These are phyloP conservation scores for Parasteatoda lunata DNA, from an alignment of 2,888 invertebrate genomes.

Conservation along the genomic window DNA sequence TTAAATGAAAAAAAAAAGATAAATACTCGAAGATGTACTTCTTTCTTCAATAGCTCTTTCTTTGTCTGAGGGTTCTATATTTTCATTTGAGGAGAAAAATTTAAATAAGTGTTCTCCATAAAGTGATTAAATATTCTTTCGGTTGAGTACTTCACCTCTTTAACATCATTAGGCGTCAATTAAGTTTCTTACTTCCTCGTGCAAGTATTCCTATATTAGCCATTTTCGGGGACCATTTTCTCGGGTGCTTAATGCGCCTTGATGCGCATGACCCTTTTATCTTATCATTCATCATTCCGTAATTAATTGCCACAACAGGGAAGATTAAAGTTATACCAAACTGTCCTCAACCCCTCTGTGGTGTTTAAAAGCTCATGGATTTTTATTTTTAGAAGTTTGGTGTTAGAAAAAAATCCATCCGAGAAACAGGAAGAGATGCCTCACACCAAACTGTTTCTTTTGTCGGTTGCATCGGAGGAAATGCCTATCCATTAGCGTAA, in stretches of 20 bases:
- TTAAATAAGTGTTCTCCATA: background rate
- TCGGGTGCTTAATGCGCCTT: slow-evolving; percentile 18
- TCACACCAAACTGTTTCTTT: too few relatives aligned
- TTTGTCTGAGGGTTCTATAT: background rate
- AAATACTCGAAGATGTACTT: background rate
- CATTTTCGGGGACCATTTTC: slow-evolving; percentile 42
- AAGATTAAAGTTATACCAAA: background rate
- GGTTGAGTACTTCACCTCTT: slow-evolving; percentile 23
- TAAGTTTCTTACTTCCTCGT: slow-evolving; percentile 10
- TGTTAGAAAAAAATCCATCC: too few relatives aligned
- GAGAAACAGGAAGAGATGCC: too few relatives aligned
- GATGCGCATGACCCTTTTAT: background rate
- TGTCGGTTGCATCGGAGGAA: too few relatives aligned
- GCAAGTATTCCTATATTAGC: slow-evolving; percentile 23
- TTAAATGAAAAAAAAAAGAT: background rate
- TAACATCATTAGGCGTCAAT: slow-evolving; percentile 53
- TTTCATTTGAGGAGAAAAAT: background rate
- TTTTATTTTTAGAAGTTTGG: background rate
- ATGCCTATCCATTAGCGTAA: too few relatives aligned
- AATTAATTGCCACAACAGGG: slow-evolving; percentile 24
- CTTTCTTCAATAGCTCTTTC: background rate
- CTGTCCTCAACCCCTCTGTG: background rate
- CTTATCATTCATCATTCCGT: slow-evolving; percentile 39
- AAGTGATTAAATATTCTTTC: slow-evolving; percentile 42
- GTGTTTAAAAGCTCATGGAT: background rate